Evolutionary conservation across 2,797 vertebrate species (phyloP), one percentile per base, ranked within the genome.

Genomic region (Smutsia gigantea): DNA sequence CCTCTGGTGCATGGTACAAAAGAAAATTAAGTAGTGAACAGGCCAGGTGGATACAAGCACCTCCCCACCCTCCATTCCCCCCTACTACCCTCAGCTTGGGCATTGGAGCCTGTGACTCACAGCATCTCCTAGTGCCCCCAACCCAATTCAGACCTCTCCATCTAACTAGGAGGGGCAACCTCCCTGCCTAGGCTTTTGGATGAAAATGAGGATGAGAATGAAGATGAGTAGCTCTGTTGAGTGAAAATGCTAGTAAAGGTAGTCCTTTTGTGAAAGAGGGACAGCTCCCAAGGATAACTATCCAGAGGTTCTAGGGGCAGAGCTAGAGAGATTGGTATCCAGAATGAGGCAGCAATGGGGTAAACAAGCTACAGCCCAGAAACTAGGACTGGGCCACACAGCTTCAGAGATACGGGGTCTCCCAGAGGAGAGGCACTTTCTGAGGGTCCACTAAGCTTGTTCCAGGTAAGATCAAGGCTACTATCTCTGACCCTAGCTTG

Each of bases 1-100:
- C 98, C 98, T 98, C 98, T 98, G 98, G 92, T 98, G 98, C 98
- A 97, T 98, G 98, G 96, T 97, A 97, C 97, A 98, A 98, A 98
- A 98, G 98, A 98, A 98, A 98, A 98, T 98, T 97, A 98, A 92
- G 98, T 55, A 97, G 98, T 98, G 97, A 98, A 98, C 92, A 96
- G 96, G 95, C 97, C 95, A 96, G 75, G 94, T 79, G 66, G 92
- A 95, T 59, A 72, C 87, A 97, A 39, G 63, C 72, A 82, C 49
- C 53, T 96, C 66, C 81, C 96, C 88, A 29, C 72, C 87, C 79
- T 27, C 69, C 46, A 46, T 46, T 46, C 97, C 95, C 87, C n/a
- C 95, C 97, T 71, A 88, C 42, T 79, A 68, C 90, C 95, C 83
- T 96, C 86, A 74, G 82, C 63, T 75, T 93, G 75, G 71, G 68